phyloP scores from a whole-genome alignment of 2,113 vertebrate genomes.

The Platycercus adscitus region DNA sequence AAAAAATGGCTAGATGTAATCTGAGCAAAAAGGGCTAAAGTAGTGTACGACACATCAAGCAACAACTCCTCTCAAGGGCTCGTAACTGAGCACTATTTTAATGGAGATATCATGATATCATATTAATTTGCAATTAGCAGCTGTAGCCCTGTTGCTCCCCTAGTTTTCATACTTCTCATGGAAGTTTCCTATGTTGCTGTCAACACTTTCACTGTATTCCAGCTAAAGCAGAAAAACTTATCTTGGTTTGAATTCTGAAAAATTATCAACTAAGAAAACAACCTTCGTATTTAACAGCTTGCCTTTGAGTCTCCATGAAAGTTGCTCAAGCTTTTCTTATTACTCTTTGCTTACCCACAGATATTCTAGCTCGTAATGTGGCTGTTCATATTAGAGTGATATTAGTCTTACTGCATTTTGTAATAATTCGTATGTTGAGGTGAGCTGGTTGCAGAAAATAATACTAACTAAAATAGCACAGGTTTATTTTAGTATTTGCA shows the following conservation, averaged over 20 bases:
- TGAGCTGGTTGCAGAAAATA: background rate
- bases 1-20: background rate
- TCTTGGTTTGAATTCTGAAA: background rate
- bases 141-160: background rate
- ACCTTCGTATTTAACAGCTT: background rate
- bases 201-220: background rate
- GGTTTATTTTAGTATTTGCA: background rate
- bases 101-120: background rate
- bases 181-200: background rate
- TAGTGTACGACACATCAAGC: background rate
- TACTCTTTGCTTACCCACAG: background rate
- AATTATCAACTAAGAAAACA: background rate
- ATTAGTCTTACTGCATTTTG: background rate
- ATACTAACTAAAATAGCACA: background rate
- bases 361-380: background rate
- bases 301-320: background rate
- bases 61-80: background rate
- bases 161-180: background rate
- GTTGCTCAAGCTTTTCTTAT: background rate
- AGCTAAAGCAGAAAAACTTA: background rate
- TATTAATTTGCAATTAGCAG: background rate
- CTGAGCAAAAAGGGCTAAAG: background rate
- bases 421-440: background rate
- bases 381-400: background rate
- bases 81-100: background rate